Evolutionary conservation across 2,797 vertebrate species (phyloP).

Genomic region (Pantherophis alleghaniensis): DNA sequence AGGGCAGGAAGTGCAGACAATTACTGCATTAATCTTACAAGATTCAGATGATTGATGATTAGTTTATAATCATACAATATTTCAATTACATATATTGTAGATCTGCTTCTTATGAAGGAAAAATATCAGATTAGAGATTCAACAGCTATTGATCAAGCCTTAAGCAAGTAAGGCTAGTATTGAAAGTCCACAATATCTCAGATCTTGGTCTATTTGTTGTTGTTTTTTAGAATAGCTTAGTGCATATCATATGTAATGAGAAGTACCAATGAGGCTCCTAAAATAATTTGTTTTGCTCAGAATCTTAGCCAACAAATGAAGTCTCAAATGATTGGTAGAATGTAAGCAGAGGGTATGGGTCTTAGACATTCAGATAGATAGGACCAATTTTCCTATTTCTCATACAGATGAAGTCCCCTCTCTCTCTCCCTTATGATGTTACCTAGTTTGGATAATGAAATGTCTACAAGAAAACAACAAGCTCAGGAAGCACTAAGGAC

Average conservation of each 20-base stretch:
- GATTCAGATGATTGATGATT: not conserved
- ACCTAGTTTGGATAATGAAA: not conserved
- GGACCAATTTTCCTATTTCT: not conserved
- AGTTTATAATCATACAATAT: not conserved
- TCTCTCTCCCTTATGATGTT: not conserved
- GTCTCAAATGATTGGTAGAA: not conserved
- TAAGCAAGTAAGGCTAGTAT: not conserved
- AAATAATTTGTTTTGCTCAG: not conserved
- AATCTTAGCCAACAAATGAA: not conserved
- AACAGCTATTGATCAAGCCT: not conserved
- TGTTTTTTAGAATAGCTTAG: not conserved
- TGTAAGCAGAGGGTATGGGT: no score
- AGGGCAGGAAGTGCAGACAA: not conserved
- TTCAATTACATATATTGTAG: not conserved
- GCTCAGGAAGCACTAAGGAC: not conserved
- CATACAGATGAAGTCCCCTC: not conserved
- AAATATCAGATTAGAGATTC: not conserved
- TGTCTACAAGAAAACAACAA: not conserved
- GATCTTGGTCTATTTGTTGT: not conserved
- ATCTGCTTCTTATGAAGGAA: not conserved
- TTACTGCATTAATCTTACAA: not conserved
- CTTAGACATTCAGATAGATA: not conserved
- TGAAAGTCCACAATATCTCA: not conserved
- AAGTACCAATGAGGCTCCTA: not conserved
- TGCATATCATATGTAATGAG: not conserved